Percentiles rank a stretch among this genome's conserved stretches.
Conservation (phyloP, 2,113 vertebrate genomes). For the Orthonyx spaldingii region DNA sequence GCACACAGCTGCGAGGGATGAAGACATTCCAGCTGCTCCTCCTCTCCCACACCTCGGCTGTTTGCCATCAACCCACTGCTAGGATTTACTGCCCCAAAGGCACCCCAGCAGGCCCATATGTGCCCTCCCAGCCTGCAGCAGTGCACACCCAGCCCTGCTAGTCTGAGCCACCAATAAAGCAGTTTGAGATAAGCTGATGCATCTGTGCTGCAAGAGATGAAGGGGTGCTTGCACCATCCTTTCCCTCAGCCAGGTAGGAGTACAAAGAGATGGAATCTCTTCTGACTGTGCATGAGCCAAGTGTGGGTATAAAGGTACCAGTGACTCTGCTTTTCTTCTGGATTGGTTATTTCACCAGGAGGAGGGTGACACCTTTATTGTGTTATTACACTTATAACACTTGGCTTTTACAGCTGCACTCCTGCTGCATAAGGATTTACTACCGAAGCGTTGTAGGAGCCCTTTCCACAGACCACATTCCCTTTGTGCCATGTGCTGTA, state of each 20-base stretch:
- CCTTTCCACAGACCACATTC: not conserved
- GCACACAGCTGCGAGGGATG: not conserved
- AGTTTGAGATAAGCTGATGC: not conserved
- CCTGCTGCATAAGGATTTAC: not conserved
- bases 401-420: not conserved
- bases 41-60: not conserved
- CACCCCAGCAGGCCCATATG: rapidly evolving
- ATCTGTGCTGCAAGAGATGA: not conserved
- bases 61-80: not conserved
- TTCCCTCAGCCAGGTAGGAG: not conserved
- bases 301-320: not conserved
- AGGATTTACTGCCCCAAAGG: not conserved
- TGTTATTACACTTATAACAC: not conserved
- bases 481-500: not conserved
- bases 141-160: not conserved
- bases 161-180: not conserved
- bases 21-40: not conserved
- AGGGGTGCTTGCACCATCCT: not conserved
- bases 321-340: not conserved
- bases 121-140: not conserved
- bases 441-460: not conserved
- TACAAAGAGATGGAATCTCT: not conserved
- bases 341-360: not conserved
- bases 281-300: not conserved
- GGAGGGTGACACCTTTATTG: not conserved